Evolutionary conservation across 2,888 invertebrate genomes (phyloP).

Genomic region (Epirrhoe tristata): DNA sequence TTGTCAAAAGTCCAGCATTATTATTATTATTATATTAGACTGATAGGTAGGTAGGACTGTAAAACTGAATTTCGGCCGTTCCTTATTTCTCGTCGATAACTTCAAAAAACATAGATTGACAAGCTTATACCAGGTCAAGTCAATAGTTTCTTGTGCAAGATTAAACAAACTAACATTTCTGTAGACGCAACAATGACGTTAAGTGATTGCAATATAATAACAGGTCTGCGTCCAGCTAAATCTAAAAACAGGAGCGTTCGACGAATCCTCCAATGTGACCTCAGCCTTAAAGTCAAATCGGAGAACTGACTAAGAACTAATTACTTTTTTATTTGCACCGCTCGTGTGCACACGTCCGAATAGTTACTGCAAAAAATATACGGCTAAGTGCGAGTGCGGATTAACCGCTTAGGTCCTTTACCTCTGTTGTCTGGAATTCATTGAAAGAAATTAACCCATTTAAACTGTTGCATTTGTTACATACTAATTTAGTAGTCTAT

Average conservation of each 20-base stretch:
- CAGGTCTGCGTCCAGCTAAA: slow-evolving; percentile 57
- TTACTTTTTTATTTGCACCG: slow-evolving; percentile 45
- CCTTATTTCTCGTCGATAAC: too few species aligned
- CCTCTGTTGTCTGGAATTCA: too few species aligned
- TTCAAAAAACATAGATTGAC: too few species aligned
- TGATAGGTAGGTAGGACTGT: too few species aligned
- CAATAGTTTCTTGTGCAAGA: not conserved
- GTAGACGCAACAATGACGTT: slow-evolving; percentile 53
- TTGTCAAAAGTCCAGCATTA: too few species aligned
- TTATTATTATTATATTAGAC: too few species aligned
- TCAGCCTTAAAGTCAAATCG: slow-evolving; percentile 57
- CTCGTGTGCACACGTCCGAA: slow-evolving; percentile 26
- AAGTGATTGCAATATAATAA: slow-evolving; percentile 71
- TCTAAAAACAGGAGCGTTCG: slow-evolving; percentile 68
- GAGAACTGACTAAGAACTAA: slow-evolving; percentile 54
- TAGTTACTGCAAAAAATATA: slow-evolving; percentile 22
- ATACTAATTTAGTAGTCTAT: too few species aligned
- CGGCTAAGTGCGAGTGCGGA: not conserved
- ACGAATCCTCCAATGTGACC: slow-evolving; percentile 71
- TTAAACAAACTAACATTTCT: slow-evolving; percentile 27
- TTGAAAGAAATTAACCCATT: too few species aligned
- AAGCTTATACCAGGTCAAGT: too few species aligned
- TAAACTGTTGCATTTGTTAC: too few species aligned
- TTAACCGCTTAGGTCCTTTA: not conserved
- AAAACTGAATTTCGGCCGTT: too few species aligned